Evolutionary conservation across 2,113 vertebrate genomes (phyloP).

Genomic region (Hirundichthys speculiger): DNA sequence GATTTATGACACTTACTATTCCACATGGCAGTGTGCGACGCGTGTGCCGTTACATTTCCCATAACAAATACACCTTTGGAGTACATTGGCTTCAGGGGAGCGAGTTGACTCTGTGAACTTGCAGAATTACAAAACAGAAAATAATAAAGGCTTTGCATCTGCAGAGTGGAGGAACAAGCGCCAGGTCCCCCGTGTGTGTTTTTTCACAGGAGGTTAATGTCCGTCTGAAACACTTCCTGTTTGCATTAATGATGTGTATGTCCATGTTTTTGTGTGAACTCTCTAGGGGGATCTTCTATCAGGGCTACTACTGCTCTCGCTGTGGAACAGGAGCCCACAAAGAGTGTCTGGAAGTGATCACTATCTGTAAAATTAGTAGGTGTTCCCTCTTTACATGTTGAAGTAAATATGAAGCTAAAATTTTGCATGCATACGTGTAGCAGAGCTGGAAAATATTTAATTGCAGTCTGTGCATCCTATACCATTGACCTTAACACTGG

Average conservation of each 20-base stretch:
- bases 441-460: not conserved
- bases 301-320: slow-evolving; percentile 93
- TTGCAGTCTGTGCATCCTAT: not conserved
- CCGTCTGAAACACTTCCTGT: slow-evolving; percentile 61
- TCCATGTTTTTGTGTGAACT: slow-evolving; percentile 31
- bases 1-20: slow-evolving; percentile 66
- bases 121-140: slow-evolving; percentile 23
- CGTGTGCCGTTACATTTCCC: slow-evolving; percentile 23
- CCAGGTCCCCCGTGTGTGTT: slow-evolving; percentile 32
- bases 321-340: slow-evolving; percentile 96
- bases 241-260: slow-evolving; percentile 38
- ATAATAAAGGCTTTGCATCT: slow-evolving; percentile 17
- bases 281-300: slow-evolving; percentile 95
- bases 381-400: slow-evolving; percentile 44
- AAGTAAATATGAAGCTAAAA: not conserved
- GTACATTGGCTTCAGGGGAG: slow-evolving; percentile 7
- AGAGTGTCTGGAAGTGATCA: slow-evolving; percentile 94
- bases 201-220: slow-evolving; percentile 45
- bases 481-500: not conserved
- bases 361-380: slow-evolving; percentile 96
- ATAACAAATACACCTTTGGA: slow-evolving; percentile 22
- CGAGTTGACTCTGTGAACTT: slow-evolving; percentile 23
- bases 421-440: not conserved
- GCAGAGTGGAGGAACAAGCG: slow-evolving; percentile 17
- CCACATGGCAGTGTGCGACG: slow-evolving; percentile 41